Evolutionary conservation across 2,797 vertebrate species (phyloP).

Genomic region (Crypturellus tataupa): DNA sequence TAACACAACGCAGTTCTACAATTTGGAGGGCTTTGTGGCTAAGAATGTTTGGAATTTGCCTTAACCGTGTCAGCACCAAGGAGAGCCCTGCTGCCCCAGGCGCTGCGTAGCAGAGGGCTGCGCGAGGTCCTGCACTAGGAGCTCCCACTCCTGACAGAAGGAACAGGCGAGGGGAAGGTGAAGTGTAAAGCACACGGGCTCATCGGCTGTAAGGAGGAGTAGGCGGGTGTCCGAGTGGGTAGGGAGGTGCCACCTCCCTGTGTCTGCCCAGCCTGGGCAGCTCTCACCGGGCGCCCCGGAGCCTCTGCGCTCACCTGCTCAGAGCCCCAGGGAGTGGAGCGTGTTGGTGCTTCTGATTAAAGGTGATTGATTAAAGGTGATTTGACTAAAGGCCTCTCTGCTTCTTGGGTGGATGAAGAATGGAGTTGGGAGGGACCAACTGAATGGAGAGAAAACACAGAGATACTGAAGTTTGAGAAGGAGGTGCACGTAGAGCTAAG

Average conservation of each 20-base stretch:
- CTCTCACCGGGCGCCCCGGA: constrained; percentile 45
- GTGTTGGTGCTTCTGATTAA: constrained; percentile 61
- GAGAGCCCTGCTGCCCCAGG: neutral
- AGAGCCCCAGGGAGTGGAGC: constrained; percentile 15
- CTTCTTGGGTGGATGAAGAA: constrained; percentile 19
- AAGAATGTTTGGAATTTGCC: neutral
- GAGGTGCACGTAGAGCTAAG: neutral
- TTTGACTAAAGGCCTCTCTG: neutral
- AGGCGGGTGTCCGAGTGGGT: neutral
- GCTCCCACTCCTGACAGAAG: neutral
- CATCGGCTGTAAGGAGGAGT: neutral
- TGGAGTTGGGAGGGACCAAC: neutral
- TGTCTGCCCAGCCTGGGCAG: constrained; percentile 30
- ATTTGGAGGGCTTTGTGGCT: neutral
- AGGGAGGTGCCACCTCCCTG: constrained; percentile 28
- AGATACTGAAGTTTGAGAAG: neutral
- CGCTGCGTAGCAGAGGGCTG: neutral
- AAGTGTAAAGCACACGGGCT: neutral
- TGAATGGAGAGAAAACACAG: neutral
- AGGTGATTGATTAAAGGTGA: neutral
- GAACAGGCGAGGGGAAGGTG: neutral
- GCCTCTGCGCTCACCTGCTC: neutral
- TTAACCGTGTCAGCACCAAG: neutral
- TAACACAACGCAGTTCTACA: neutral
- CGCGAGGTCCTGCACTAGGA: neutral